Evolutionary conservation across 2,113 vertebrate genomes (phyloP).

Genomic region (Dipodomys stephensi): DNA sequence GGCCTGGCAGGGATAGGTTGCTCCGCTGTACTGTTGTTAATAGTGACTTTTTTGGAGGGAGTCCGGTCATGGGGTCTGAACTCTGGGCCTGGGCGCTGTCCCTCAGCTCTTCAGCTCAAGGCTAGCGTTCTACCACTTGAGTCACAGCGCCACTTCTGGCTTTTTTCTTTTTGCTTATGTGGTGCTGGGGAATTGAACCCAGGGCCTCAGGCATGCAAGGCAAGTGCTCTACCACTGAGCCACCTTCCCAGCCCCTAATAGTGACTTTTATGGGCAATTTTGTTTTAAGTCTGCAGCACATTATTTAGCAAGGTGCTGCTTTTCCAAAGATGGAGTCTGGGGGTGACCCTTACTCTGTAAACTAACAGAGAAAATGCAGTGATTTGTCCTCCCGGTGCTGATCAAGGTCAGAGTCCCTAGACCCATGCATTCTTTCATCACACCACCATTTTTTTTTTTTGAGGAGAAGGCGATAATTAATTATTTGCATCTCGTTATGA

Average conservation of each 20-base stretch:
- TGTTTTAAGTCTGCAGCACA: conserved; percentile 58
- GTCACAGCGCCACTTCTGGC: too few relatives aligned
- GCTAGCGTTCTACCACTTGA: too few relatives aligned
- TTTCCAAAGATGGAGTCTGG: conserved; percentile 50
- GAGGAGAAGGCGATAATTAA: conserved; percentile 29
- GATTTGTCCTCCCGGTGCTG: conserved; percentile 27
- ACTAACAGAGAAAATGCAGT: conserved; percentile 54
- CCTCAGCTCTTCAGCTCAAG: too few relatives aligned
- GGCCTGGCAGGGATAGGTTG: conserved; percentile 34
- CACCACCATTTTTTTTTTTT: background rate
- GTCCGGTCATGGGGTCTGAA: too few relatives aligned
- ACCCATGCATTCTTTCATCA: background rate
- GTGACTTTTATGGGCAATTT: conserved; percentile 49
- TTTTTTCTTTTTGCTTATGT: too few relatives aligned
- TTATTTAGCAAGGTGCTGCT: conserved; percentile 20
- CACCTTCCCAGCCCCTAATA: too few relatives aligned
- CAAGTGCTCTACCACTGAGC: too few relatives aligned
- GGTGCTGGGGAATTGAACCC: too few relatives aligned
- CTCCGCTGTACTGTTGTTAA: background rate
- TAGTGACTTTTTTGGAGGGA: conserved; percentile 38
- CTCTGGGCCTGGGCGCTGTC: too few relatives aligned
- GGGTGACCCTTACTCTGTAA: conserved; percentile 50
- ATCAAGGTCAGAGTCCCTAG: background rate
- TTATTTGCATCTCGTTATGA: conserved; percentile 1
- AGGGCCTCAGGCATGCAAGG: too few relatives aligned